These are phyloP conservation scores for Laupala kohalensis DNA, from an alignment of 1,140 invertebrate genomes.

Conservation along the genomic window DNA sequence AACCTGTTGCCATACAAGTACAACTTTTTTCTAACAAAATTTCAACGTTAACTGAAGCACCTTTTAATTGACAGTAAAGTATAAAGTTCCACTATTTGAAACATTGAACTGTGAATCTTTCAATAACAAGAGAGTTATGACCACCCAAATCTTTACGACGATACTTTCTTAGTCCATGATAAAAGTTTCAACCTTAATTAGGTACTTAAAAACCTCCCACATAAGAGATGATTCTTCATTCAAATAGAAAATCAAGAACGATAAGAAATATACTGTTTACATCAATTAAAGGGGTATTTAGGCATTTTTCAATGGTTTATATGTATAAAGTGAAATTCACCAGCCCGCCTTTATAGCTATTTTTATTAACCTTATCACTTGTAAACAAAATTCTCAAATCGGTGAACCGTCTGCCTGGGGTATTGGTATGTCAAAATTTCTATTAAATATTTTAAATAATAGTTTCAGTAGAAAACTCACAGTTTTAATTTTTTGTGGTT, in stretches of 20 bases:
- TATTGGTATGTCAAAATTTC: neutral
- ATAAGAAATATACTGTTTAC: neutral
- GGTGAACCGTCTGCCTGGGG: slow-evolving; percentile 7
- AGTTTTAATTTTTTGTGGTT: neutral
- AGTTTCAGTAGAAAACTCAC: neutral
- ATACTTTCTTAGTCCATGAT: neutral
- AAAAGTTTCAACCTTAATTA: slow-evolving; percentile 6
- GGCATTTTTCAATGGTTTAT: neutral
- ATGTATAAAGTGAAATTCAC: neutral
- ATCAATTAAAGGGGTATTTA: neutral
- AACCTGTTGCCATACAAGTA: neutral
- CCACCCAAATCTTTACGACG: neutral
- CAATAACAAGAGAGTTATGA: neutral
- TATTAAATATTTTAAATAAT: neutral
- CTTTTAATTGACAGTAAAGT: neutral
- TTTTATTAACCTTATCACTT: neutral
- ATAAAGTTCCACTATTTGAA: neutral
- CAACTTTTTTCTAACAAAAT: neutral
- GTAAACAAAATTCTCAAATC: neutral
- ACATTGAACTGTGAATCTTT: neutral
- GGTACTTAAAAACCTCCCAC: neutral
- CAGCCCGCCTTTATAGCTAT: slow-evolving; percentile 7
- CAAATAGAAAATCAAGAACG: neutral
- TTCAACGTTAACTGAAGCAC: no score
- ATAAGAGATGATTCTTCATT: neutral